A percentile compares a stretch with the other conserved stretches of the same genome.
Evolutionary conservation across 1,140 invertebrate genomes (phyloP).

Genomic region (Drosophila pallidifrons): DNA sequence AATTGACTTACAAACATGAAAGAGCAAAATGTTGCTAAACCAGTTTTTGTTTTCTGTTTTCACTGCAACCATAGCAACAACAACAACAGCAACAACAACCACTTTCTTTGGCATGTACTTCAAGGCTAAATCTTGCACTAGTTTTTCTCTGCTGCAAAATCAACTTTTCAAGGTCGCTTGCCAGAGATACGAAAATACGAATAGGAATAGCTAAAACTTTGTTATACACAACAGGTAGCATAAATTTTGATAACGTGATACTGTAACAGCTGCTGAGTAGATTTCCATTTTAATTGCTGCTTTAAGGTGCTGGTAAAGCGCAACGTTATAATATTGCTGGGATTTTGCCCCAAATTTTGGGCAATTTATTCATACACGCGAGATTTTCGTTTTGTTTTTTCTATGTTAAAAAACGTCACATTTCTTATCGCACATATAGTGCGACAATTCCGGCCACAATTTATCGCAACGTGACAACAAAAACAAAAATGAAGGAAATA

Average conservation of each 20-base stretch:
- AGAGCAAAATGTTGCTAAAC: constrained; percentile 24
- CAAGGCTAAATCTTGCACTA: constrained; percentile 46
- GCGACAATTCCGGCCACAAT: background rate
- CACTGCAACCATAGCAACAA: constrained; percentile 15
- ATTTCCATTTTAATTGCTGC: background rate
- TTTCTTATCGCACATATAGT: background rate
- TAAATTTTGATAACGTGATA: background rate
- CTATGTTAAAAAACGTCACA: constrained; percentile 20
- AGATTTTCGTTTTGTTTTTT: background rate
- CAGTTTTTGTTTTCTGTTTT: constrained; percentile 47
- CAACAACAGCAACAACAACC: constrained; percentile 1
- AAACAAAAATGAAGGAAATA: background rate
- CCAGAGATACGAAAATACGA: background rate
- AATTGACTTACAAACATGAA: constrained; percentile 21
- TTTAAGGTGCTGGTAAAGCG: background rate
- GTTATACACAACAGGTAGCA: background rate
- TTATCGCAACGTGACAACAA: constrained; percentile 20
- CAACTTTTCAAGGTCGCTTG: constrained; percentile 25
- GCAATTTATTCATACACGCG: background rate
- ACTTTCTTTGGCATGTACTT: constrained; percentile 51
- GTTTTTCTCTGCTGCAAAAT: constrained; percentile 36
- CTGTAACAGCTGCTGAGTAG: background rate
- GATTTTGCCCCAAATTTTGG: background rate
- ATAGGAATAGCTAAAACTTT: background rate
- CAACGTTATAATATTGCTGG: background rate